A percentile compares a stretch with the other conserved stretches of the same genome.
Conservation (phyloP, 2,797 vertebrate species). For the Sarcophilus harrisii region DNA sequence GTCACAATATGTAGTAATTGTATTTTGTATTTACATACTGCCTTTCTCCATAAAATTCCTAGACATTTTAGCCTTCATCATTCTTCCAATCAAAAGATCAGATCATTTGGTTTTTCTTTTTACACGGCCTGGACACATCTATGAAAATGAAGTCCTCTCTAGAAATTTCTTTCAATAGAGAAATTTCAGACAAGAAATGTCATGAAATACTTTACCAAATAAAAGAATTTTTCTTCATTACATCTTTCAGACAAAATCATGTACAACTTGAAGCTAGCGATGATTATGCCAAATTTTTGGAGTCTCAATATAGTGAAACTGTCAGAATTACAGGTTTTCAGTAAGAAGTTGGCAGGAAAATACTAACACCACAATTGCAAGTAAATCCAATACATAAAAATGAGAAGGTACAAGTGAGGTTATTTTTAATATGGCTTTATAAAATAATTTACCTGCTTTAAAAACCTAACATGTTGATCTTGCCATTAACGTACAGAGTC, state of each 20-base stretch:
- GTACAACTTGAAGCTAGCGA: constrained; percentile 73
- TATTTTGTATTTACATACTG: constrained; percentile 6
- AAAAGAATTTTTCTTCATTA: constrained; percentile 66
- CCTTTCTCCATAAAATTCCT: constrained; percentile 40
- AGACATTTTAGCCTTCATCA: constrained; percentile 40
- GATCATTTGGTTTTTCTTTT: constrained; percentile 62
- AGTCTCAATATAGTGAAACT: constrained; percentile 80
- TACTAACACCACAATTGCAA: constrained; percentile 78
- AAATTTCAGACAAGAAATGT: constrained; percentile 79
- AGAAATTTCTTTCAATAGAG: constrained; percentile 71
- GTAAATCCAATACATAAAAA: constrained; percentile 72
- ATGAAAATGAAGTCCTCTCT: constrained; percentile 62
- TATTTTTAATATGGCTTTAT: constrained; percentile 52
- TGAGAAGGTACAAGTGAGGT: constrained; percentile 62
- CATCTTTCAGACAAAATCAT: constrained; percentile 76
- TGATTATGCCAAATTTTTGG: constrained; percentile 69
- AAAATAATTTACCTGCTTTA: constrained; percentile 31
- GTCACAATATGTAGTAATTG: constrained; percentile 44
- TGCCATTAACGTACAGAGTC: constrained; percentile 40
- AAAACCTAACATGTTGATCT: constrained; percentile 25
- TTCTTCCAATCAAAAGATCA: constrained; percentile 63
- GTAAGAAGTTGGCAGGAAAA: constrained; percentile 73
- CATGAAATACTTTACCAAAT: constrained; percentile 67
- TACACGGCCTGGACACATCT: constrained; percentile 38
- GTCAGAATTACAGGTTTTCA: constrained; percentile 78